phyloP scores from a whole-genome alignment of 2,797 vertebrate genomes.

The Micropoecilia bifurca region DNA sequence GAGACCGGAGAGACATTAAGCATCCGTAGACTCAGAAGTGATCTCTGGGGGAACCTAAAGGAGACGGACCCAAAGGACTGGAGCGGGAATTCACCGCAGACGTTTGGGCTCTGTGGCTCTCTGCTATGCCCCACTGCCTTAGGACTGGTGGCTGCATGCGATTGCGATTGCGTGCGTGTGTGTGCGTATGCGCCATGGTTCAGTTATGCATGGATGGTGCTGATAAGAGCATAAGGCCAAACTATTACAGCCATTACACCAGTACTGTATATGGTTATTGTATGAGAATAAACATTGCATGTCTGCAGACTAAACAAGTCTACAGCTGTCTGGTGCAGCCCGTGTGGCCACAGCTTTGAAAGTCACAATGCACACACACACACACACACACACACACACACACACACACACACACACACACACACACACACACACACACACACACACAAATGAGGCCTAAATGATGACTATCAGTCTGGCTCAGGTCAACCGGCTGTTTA shows the following conservation, averaged over 20 bases:
- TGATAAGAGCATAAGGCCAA: conserved; percentile 51
- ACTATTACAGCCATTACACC: conserved; percentile 35
- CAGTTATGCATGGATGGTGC: conserved; percentile 48
- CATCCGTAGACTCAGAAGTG: conserved; percentile 36
- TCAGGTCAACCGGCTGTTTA: conserved; percentile 46
- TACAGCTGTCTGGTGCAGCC: conserved; percentile 24
- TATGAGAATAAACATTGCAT: conserved; percentile 28
- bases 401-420: conserved; percentile 1
- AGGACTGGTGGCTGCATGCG: conserved; percentile 40
- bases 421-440: conserved; percentile 5
- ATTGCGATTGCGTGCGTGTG: conserved; percentile 16
- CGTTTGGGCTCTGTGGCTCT: conserved; percentile 20
- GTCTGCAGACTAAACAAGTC: conserved; percentile 16
- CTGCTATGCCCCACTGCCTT: conserved; percentile 34
- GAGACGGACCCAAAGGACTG: conserved; percentile 33
- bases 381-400: conserved; percentile 1
- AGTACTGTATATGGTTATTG: conserved; percentile 20
- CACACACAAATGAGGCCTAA: not conserved
- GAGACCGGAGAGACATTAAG: conserved; percentile 36
- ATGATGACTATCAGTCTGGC: conserved; percentile 48
- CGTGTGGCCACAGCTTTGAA: conserved; percentile 21
- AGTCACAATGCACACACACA: conserved; percentile 19
- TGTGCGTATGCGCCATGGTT: conserved; percentile 21
- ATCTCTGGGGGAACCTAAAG: conserved; percentile 33
- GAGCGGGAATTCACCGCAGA: conserved; percentile 36